Base-by-base conservation (phyloP, 1,140 invertebrate genomes). In the Cyclina sinensis region DNA sequence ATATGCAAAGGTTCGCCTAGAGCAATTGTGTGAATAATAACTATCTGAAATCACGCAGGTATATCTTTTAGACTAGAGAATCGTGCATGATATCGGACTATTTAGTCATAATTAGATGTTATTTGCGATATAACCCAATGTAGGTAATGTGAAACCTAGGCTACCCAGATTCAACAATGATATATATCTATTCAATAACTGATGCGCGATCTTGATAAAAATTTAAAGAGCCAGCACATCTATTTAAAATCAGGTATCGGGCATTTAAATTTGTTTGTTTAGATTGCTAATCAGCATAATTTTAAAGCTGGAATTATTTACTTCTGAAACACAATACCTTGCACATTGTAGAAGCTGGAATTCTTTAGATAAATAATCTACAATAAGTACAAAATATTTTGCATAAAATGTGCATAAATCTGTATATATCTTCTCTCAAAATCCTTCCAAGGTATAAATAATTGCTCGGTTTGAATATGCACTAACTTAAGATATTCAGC, bases 71-170 rank as follows among this genome's bases (percentile, higher is more conserved):
- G 68, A 78, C 59, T 78, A 39, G 68, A 62, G 70, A 59, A 78
- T 59, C 43, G 21, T 32, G 43, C 70, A 79, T 87, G 59, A 87
- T 80, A 79, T 43, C 76, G 4, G 43, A 70, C 85, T 79, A 87
- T 87, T 87, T 80, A 87, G 85, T 80, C 70, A 87, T 87, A 87
- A 87, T 87, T 87, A 87, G 85, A 87, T 87, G 85, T 78, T 87
- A 24, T 39, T 24, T 0, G 27, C 9, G 35, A 76, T 80, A 76
- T 32, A 48, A 62, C 35, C 24, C 16, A 62, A 54, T 86, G 37
- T 76, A 86, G 51, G 84, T 86, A 86, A 86, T 74, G n/a, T 27
- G 54, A 78, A 7, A 73, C 62, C 5, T 85, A 35, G 37, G 24
- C 16, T 86, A 78, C 24, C 84, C 24, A 24, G 68, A 78, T 62